Evolutionary conservation across 2,113 vertebrate genomes (phyloP).

Genomic region (Platysteira castanea): DNA sequence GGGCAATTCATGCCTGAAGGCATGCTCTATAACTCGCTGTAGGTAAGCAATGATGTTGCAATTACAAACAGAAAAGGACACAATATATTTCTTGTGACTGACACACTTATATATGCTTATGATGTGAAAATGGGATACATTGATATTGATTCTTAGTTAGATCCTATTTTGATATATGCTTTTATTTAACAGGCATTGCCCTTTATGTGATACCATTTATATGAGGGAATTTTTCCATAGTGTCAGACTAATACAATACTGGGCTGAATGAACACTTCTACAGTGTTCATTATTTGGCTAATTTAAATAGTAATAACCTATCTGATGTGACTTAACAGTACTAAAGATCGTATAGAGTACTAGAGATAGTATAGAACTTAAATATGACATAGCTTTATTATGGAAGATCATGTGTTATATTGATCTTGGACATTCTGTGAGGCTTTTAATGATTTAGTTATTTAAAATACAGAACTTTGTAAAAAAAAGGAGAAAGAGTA

Average conservation of each 20-base stretch:
- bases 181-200: slow-evolving; percentile 68
- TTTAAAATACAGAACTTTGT: background rate
- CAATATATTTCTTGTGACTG: slow-evolving; percentile 25
- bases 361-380: slow-evolving; percentile 40
- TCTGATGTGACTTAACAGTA: slow-evolving; percentile 33
- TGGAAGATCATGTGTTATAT: background rate
- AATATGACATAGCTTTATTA: slow-evolving; percentile 31
- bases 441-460: background rate
- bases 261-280: slow-evolving; percentile 62
- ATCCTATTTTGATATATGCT: slow-evolving; percentile 55
- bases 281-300: slow-evolving; percentile 60
- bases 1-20: slow-evolving; percentile 24
- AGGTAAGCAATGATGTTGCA: slow-evolving; percentile 36
- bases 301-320: slow-evolving; percentile 70
- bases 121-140: slow-evolving; percentile 17
- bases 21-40: background rate
- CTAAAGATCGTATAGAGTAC: slow-evolving; percentile 32
- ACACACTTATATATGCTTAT: slow-evolving; percentile 46
- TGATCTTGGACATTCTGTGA: background rate
- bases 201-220: slow-evolving; percentile 64
- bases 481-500: background rate
- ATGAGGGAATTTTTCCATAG: slow-evolving; percentile 36
- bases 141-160: slow-evolving; percentile 62
- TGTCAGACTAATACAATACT: slow-evolving; percentile 16
- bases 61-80: slow-evolving; percentile 13